Evolutionary conservation across 2,113 vertebrate genomes (phyloP), one percentile per base, ranked within the genome.

Genomic region (Strix uralensis): DNA sequence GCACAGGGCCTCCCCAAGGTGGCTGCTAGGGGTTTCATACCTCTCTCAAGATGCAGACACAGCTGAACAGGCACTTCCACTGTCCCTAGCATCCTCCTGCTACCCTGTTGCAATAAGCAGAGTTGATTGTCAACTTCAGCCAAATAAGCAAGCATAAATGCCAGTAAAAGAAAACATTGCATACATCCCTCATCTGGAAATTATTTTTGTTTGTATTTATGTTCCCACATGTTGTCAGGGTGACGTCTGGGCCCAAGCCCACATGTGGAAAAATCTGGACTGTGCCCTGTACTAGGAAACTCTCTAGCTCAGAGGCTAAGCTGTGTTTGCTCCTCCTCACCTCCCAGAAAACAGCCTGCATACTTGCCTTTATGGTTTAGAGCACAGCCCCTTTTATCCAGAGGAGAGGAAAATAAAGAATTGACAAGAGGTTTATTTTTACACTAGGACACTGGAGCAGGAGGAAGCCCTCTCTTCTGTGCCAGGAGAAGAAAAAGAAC

Each of bases 191-290:
- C 96, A 95, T 96, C 94, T 97, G 94, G 96, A 97, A 97, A 38
- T 97, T 97, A 97, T 96, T 97, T 92, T 97, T 97, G 95, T 97
- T 97, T 97, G 74, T 97, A 96, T 97, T 97, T 97, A 97, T 97
- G 90, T 93, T 96, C 88, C 71, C 92, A 81, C 81, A 86, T 86
- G 95, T 98, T 97, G 96, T 95, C 97, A 96, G 96, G 96, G 97
- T 88, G 85, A 95, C 87, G 90, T 87, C 95, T 97, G 94, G 95
- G 95, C 96, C 93, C 85, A 74, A 86, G 94, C 97, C 92, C 86
- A 94, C 94, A 88, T 0, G 36, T 89, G 86, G 94, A 95, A 97
- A 96, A 94, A 90, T 93, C 88, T 97, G 88, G 97, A 95, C 74
- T 10, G 80, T 90, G 94, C 90, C 77, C 62, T 88, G 77, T 70